Base-by-base conservation (phyloP, 2,113 vertebrate species). In the Poeciliopsis occidentalis region DNA sequence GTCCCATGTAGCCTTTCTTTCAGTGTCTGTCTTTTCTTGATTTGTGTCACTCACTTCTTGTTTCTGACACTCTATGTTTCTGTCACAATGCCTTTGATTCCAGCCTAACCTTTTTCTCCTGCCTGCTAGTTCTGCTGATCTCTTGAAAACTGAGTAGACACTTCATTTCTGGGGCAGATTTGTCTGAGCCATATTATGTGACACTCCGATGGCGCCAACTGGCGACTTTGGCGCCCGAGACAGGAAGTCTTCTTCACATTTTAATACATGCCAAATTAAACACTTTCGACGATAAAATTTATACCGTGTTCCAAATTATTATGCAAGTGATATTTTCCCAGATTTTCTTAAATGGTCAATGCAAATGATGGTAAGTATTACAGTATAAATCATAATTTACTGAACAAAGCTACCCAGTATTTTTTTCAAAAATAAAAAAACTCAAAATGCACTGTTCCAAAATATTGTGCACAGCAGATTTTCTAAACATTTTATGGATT, bases 71-170 rank as follows among this genome's bases (percentile, higher is more conserved):
- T 81, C 64, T 71, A 60, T 67, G 10, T 32, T 11, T 54, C 41
- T 78, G 51, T 80, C 71, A 75, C 73, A 74, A 22, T 67, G 61
- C 73, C 44, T 72, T 12, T 54, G 64, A 39, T 74, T 76, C 62
- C 15, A 65, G 60, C 63, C 24, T 57, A n/a, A 57, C 62, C 67
- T 22, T 27, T 65, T 37, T 64, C 61, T 73, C 39, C 70, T 86
- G 78, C 78, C 76, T 74, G 70, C 73, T 73, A 70, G 31, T 72
- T 82, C 51, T 82, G 85, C 79, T 88, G 82, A 80, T 83, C 82
- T 86, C 67, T 79, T 74, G 51, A 85, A 93, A 88, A 86, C 87
- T 68, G 84, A 86, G 83, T 64, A 84, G 83, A 85, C 75, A 78
- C 76, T 67, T 84, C 57, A 79, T 73, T 71, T 84, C 80, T 87